These are phyloP conservation scores for Merluccius polli DNA, from an alignment of 2,797 vertebrate genomes.

Conservation along the genomic window DNA sequence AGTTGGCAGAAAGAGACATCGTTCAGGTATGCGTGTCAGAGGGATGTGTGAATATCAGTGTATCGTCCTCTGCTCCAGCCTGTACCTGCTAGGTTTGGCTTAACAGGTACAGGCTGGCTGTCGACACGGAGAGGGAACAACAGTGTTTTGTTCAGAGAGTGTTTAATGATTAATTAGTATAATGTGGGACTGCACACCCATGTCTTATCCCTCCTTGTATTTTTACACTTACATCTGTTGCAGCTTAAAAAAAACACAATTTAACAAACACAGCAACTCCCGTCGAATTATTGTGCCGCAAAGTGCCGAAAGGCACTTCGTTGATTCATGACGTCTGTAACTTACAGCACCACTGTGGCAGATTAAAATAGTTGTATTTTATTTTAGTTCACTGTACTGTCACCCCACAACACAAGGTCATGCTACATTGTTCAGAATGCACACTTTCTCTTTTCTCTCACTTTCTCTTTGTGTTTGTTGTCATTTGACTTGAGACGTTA, in stretches of 20 bases:
- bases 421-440: too few relatives aligned
- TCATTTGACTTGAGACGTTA: not conserved
- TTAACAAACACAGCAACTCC: not conserved
- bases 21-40: constrained; percentile 80
- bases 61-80: too few relatives aligned
- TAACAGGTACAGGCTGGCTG: not conserved
- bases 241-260: not conserved
- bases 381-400: not conserved
- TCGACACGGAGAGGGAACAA: not conserved
- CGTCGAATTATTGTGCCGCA: not conserved
- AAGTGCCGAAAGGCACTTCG: not conserved
- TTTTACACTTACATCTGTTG: not conserved
- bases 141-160: too few relatives aligned
- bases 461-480: not conserved
- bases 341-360: too few relatives aligned
- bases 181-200: too few relatives aligned
- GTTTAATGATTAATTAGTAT: too few relatives aligned
- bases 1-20: constrained; percentile 89
- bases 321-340: not conserved
- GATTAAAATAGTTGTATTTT: too few relatives aligned
- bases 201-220: not conserved
- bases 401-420: too few relatives aligned
- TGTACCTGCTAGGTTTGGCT: not conserved
- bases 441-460: not conserved
- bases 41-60: not conserved